Percentiles rank a stretch among this genome's conserved stretches.
These are phyloP conservation scores for Apodemus agrarius DNA, from an alignment of 2,797 vertebrate genomes.

Conservation along the genomic window DNA sequence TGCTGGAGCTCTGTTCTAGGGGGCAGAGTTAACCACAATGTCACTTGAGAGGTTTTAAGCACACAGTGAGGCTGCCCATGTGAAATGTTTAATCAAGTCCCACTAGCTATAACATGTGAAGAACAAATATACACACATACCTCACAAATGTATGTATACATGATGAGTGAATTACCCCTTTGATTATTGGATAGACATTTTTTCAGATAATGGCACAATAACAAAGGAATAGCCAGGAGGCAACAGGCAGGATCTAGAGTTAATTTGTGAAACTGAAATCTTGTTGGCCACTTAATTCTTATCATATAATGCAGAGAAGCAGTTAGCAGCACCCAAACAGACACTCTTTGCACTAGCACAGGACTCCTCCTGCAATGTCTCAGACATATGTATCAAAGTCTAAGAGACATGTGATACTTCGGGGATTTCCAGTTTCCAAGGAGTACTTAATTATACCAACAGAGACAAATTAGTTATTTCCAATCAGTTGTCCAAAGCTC, in stretches of 20 bases:
- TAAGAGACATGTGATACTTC: conserved; percentile 32
- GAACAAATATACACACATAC: background rate
- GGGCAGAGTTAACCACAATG: background rate
- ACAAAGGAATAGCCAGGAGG: background rate
- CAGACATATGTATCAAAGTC: background rate
- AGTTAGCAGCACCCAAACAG: background rate
- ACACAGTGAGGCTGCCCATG: background rate
- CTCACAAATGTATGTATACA: background rate
- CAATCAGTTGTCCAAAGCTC: background rate
- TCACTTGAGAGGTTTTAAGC: background rate
- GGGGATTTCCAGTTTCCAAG: conserved; percentile 20
- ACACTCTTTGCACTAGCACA: background rate
- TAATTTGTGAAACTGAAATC: background rate
- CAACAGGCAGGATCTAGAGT: background rate
- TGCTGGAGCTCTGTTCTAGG: background rate
- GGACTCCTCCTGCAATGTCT: background rate
- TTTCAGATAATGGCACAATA: background rate
- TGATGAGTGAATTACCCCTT: background rate
- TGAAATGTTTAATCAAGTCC: background rate
- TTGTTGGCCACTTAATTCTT: background rate
- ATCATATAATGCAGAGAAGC: background rate
- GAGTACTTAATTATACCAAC: conserved; percentile 41
- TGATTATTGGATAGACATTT: background rate
- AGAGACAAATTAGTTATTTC: conserved; percentile 61
- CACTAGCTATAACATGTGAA: background rate